Evolutionary conservation across 37 sponge, comb jelly and placozoan species (phyloP), one percentile per base, ranked within the genome.

Genomic region (Oopsacas minuta): DNA sequence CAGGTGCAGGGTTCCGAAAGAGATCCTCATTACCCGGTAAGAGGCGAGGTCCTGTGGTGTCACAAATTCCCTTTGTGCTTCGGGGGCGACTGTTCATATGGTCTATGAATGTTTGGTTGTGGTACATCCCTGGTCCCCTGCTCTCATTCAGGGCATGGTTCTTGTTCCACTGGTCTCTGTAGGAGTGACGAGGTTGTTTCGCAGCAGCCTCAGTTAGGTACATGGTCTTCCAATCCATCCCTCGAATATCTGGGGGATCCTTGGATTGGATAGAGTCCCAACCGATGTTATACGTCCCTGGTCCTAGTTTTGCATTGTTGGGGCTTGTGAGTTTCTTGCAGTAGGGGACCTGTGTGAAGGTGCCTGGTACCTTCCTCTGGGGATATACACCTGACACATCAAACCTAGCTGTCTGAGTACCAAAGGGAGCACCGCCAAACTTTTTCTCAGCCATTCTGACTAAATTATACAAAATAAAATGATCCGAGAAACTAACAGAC

Each of bases 381-480:
- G 98, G 98, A 39, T 97, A 95, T 1, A 97, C 89, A 0, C 92
- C 95, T 7, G 93, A 91, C 0, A 97, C 89, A 82, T 97, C 95
- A 53, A 97, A 97, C 86, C 94, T 91, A 0, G 92, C 90, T 37
- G 92, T 93, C 46, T 95, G 96, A 23, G 92, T 93, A 25, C 96
- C 93, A 35, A 95, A 95, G 23, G 96, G 96, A 52, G 96, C 96
- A 46, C 96, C 96, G 22, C 36, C 37, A 84, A 86, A 95, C 38
- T 83, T 86, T 87, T 94, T 94, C 39, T 61, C 81, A 23, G 86
- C 83, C 93, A 93, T 93, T 12, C 49, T 15, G 15, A 42, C 49
- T 42, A 15, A 8, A 15, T 42, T 42, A 42, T 42, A 42, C 8
- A 8, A 17, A 17, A 42, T n/a, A n/a, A n/a, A n/a, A n/a, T n/a